Evolutionary conservation across 1,140 invertebrate genomes (phyloP).

Genomic region (Plodia interpunctella): DNA sequence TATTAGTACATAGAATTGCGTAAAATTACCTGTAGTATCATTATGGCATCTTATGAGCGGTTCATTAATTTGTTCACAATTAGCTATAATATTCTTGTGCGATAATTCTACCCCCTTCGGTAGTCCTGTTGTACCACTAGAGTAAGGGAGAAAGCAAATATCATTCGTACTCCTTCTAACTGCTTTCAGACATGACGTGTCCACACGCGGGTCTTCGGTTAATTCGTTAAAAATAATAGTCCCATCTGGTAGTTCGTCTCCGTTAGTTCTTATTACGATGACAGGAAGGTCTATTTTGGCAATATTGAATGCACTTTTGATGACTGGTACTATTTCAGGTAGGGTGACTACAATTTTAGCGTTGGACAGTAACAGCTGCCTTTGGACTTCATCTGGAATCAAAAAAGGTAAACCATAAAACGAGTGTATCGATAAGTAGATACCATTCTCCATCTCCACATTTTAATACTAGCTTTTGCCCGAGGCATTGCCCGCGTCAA

Average conservation of each 20-base stretch:
- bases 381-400: conserved; percentile 85
- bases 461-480: no score
- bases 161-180: conserved; percentile 70
- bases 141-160: conserved; percentile 80
- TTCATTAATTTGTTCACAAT: conserved; percentile 73
- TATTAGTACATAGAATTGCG: no score
- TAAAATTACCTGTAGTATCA: conserved; percentile 56
- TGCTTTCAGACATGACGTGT: conserved; percentile 72
- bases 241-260: conserved; percentile 66
- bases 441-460: no score
- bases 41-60: conserved; percentile 45
- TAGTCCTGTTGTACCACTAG: conserved; percentile 92
- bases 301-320: conserved; percentile 69
- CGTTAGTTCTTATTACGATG: conserved; percentile 74
- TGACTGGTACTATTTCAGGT: conserved; percentile 59
- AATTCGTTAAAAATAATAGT: conserved; percentile 79
- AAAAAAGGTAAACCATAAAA: no score
- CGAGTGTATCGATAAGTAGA: no score
- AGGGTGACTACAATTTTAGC: conserved; percentile 84
- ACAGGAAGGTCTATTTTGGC: conserved; percentile 77
- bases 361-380: conserved; percentile 83
- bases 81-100: conserved; percentile 81
- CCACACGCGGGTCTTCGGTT: conserved; percentile 68
- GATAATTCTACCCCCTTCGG: conserved; percentile 93
- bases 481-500: no score